These are phyloP conservation scores for Drosophila macrospina DNA, from an alignment of 2,888 invertebrate species.

Conservation along the genomic window DNA sequence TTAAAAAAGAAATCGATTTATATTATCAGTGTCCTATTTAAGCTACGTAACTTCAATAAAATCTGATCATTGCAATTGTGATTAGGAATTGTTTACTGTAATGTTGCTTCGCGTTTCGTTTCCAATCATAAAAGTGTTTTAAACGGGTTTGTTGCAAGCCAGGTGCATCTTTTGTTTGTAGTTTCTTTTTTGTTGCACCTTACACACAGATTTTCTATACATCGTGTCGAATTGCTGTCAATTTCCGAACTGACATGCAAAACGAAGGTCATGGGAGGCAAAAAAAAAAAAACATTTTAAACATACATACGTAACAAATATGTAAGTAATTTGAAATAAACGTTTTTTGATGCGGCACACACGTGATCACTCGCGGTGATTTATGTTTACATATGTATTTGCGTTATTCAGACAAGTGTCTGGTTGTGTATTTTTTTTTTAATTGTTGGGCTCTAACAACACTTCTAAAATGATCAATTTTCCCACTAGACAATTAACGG, in stretches of 20 bases:
- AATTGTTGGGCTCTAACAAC: slow-evolving; percentile 35
- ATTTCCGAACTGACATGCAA: slow-evolving; percentile 56
- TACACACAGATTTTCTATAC: slow-evolving; percentile 46
- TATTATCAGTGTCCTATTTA: not conserved
- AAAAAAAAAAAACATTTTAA: slow-evolving; percentile 1
- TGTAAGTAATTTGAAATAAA: slow-evolving; percentile 42
- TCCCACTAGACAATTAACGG: slow-evolving; percentile 69
- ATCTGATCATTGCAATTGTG: not conserved
- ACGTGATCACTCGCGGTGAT: slow-evolving; percentile 69
- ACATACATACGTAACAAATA: slow-evolving; percentile 6
- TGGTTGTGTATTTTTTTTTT: slow-evolving; percentile 6
- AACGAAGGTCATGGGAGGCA: slow-evolving; percentile 64
- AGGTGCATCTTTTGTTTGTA: slow-evolving; percentile 19
- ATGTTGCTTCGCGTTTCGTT: slow-evolving; percentile 17
- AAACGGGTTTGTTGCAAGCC: slow-evolving; percentile 11
- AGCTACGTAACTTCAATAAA: not conserved
- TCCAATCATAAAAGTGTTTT: slow-evolving; percentile 22
- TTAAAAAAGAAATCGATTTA: not conserved
- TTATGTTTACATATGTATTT: slow-evolving; percentile 51
- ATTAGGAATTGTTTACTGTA: slow-evolving; percentile 10
- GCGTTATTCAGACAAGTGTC: slow-evolving; percentile 1
- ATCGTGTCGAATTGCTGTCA: slow-evolving; percentile 28
- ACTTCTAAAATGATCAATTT: slow-evolving; percentile 39
- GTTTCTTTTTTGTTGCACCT: slow-evolving; percentile 11
- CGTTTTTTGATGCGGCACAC: slow-evolving; percentile 42